These are phyloP conservation scores for Petrocephalus microphthalmus DNA, from an alignment of 2,113 vertebrate genomes.

Conservation along the genomic window DNA sequence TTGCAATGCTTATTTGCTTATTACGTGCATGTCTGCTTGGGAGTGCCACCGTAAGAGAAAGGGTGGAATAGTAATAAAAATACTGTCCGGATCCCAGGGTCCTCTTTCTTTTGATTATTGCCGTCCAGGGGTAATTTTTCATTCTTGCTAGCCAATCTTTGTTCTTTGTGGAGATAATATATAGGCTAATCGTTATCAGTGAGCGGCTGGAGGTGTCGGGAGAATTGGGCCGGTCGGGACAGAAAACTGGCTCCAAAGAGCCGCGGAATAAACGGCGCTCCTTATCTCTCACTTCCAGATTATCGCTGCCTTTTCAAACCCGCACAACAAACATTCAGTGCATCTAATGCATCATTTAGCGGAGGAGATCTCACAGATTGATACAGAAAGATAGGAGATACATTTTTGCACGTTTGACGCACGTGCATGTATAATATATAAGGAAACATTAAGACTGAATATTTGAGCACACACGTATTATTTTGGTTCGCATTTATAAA, in stretches of 20 bases:
- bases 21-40: neutral
- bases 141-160: conserved; percentile 98
- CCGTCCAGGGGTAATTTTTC: conserved; percentile 97
- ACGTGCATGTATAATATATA: conserved; percentile 42
- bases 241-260: conserved; percentile 96
- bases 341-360: conserved; percentile 98
- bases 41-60: too few relatives aligned
- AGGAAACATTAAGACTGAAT: conserved; percentile 36
- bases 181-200: conserved; percentile 99
- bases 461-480: conserved; percentile 38
- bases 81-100: conserved; percentile 68
- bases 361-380: conserved; percentile 76
- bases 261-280: conserved; percentile 98
- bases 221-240: conserved; percentile 69
- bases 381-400: conserved; percentile 84
- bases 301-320: conserved; percentile 99
- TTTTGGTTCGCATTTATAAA: conserved; percentile 32
- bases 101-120: conserved; percentile 80
- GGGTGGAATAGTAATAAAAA: conserved; percentile 8
- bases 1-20: neutral
- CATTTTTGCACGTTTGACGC: conserved; percentile 66
- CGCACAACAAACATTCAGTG: conserved; percentile 97
- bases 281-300: conserved; percentile 99
- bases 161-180: conserved; percentile 99
- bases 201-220: conserved; percentile 91